Conservation (phyloP, 2,797 vertebrate genomes). For the Poeciliopsis turneri region DNA sequence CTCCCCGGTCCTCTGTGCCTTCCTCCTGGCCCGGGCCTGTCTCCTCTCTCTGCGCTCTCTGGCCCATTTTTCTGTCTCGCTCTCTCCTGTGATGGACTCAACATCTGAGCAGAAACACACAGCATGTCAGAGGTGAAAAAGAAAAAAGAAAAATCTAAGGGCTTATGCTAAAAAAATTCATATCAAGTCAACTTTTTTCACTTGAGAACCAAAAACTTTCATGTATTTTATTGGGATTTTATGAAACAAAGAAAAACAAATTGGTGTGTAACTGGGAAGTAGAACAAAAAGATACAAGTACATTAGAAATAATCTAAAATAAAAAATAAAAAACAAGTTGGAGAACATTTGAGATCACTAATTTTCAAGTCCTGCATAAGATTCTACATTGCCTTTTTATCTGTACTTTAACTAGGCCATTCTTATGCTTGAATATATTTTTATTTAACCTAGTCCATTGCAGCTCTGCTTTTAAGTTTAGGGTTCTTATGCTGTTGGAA, state of each 20-base stretch:
- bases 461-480: not conserved
- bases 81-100: slow-evolving; percentile 77
- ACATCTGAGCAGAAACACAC: slow-evolving; percentile 70
- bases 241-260: not conserved
- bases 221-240: not conserved
- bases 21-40: slow-evolving; percentile 76
- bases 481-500: not conserved
- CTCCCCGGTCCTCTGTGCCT: slow-evolving; percentile 77
- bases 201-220: not conserved
- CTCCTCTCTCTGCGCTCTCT: slow-evolving; percentile 78
- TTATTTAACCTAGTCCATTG: not conserved
- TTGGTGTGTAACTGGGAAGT: not conserved
- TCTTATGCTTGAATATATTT: not conserved
- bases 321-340: not conserved
- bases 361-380: not conserved
- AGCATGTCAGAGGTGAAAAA: not conserved
- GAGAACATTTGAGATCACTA: not conserved
- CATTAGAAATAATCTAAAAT: not conserved
- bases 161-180: not conserved
- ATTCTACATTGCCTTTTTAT: not conserved
- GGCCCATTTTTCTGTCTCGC: slow-evolving; percentile 78
- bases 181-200: not conserved
- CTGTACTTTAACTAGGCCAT: not conserved
- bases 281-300: not conserved
- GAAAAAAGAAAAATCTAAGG: not conserved